phyloP scores from a whole-genome alignment of 2,888 invertebrate species.

The Lepidochitona cinerea region DNA sequence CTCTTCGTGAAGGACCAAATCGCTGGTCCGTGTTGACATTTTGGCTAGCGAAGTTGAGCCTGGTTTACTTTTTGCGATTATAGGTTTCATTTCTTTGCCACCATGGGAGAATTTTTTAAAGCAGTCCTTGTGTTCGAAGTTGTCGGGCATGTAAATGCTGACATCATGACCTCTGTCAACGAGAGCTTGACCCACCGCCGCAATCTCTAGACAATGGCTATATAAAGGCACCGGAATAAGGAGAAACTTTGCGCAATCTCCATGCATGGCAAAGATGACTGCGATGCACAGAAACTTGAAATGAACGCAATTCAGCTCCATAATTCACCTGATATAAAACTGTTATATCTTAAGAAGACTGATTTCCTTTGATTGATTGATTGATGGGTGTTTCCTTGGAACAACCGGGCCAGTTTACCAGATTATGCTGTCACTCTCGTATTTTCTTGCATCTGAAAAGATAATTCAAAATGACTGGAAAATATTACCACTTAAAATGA shows the following conservation, averaged over 20 bases:
- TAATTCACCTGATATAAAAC: too few relatives aligned
- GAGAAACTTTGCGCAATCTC: slow-evolving; percentile 6
- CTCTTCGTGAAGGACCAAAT: background rate
- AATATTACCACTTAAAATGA: too few relatives aligned
- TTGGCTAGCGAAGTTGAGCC: background rate
- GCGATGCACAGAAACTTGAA: too few relatives aligned
- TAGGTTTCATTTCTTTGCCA: background rate
- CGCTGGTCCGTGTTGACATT: background rate
- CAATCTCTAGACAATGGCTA: slow-evolving; percentile 6
- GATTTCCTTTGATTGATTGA: too few relatives aligned
- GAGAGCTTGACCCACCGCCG: slow-evolving; percentile 9
- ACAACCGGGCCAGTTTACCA: too few relatives aligned
- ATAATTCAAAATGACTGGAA: too few relatives aligned
- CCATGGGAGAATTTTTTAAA: background rate
- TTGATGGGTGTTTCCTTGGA: too few relatives aligned
- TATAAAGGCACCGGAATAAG: background rate
- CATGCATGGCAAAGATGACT: too few relatives aligned
- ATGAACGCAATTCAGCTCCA: too few relatives aligned
- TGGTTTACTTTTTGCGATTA: background rate
- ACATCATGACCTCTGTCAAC: slow-evolving; percentile 18
- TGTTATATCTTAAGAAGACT: too few relatives aligned
- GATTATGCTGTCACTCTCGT: too few relatives aligned
- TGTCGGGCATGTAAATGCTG: background rate
- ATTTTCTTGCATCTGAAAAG: too few relatives aligned
- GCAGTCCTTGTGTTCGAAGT: background rate